Evolutionary conservation across 2,888 invertebrate genomes (phyloP), one percentile per base, ranked within the genome.

Genomic region (Drosophila austrosaltans): DNA sequence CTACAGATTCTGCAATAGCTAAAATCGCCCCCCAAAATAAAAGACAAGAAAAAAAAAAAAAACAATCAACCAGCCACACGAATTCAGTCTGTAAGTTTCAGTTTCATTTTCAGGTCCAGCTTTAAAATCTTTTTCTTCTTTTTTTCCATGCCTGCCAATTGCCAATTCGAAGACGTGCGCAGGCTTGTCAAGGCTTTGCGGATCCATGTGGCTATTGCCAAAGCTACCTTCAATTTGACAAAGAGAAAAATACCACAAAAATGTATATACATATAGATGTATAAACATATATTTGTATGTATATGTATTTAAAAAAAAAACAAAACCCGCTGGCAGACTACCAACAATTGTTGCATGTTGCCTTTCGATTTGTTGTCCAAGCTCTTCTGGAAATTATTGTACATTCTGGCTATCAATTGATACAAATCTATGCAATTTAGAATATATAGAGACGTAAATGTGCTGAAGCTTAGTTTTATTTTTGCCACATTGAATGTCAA

Each of bases 141-240:
- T 28, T 4, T 28, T 32, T 32, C 0, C 22, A 22, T 48, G 22
- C 59, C 60, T 77, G 71, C 62, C 75, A 73, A 71, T 74, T 75
- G 80, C 69, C 80, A 76, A 76, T 77, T 75, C 70, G 68, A 71
- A 81, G 77, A 76, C 74, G 77, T 71, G 77, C 79, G 67, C 75
- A 86, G 83, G 88, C 86, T 89, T 79, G 89, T 81, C 88, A 88
- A 88, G 86, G 83, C 76, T 76, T 83, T 40, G 22, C 48, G 57
- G 57, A 53, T 61, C 42, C 32, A 58, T 72, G 61, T 68, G 48
- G 53, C 20, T 57, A 40, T 54, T 53, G 53, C 53, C 48, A 69
- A 62, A 72, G 69, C 82, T 85, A 77, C 73, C 86, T 85, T 69
- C 71, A 69, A 70, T 85, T 87, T 85, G 88, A 82, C 81, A 82